Evolutionary conservation across 2,797 vertebrate species (phyloP), one percentile per base, ranked within the genome.

Genomic region (Anniella stebbinsi): DNA sequence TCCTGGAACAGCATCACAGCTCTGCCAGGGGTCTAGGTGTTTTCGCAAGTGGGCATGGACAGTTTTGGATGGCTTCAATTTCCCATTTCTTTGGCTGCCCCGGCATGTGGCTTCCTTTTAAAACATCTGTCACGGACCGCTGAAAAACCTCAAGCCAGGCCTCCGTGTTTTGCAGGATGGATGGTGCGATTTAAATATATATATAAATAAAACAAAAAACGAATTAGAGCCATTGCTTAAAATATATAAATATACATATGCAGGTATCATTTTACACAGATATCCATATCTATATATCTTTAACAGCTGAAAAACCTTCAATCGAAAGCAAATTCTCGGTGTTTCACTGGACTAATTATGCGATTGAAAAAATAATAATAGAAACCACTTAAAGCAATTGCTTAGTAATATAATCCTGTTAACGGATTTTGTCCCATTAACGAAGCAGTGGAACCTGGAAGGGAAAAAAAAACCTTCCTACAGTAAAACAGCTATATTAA

Each of bases 401-500:
- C 72, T 77, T 87, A 78, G 63, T 63, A 78, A 87, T 41, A 77
- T 78, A 12, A 94, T 94, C 94, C 95, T 94, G 92, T 93, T 96
- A 95, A 95, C 94, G 95, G 94, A 94, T 96, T 95, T 95, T 77
- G 87, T 93, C 94, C 96, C 95, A 96, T 97, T 97, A 97, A 95
- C 95, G 94, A 96, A 96, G 95, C 96, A 95, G 93, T 91, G 94
- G 96, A 96, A 97, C 97, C 97, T 97, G 97, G 97, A 51, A 97
- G 96, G n/a, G n/a, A n/a, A n/a, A n/a, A n/a, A 96, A 96, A 96
- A 97, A 97, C 97, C 97, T 97, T 97, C 96, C 97, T 97, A 97
- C 97, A 96, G 96, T 95, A 97, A 97, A 97, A 97, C 67, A 97
- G 97, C 96, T 97, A 97, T 95, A 96, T 97, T 97, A 97, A 96